Evolutionary conservation across 2,888 invertebrate genomes (phyloP).

Genomic region (Stenchaetothrips biformis): DNA sequence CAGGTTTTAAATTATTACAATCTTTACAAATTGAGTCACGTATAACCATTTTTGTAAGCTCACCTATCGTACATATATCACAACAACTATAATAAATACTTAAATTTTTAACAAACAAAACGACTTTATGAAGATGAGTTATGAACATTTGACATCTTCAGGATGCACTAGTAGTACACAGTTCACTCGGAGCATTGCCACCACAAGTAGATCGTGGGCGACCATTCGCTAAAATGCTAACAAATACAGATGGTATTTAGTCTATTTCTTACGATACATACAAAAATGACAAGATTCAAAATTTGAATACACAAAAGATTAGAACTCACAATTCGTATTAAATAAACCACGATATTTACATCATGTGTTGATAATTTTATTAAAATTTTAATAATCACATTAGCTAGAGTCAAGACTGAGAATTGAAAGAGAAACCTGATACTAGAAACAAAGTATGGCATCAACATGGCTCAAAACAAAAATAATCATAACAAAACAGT

Average conservation of each 20-base stretch:
- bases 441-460: background rate
- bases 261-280: background rate
- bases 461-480: background rate
- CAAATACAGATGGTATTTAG: conserved; percentile 8
- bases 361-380: background rate
- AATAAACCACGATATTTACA: background rate
- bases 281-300: conserved; percentile 1
- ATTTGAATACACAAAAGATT: background rate
- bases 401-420: too few relatives aligned
- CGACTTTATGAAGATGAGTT: background rate
- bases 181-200: background rate
- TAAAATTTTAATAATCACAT: too few relatives aligned
- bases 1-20: conserved; percentile 9
- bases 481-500: background rate
- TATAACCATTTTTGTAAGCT: background rate
- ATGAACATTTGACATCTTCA: background rate
- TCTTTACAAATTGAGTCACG: conserved; percentile 26
- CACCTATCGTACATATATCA: conserved; percentile 17
- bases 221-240: background rate
- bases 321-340: background rate
- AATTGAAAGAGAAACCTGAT: too few relatives aligned
- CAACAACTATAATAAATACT: conserved; percentile 1
- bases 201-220: background rate
- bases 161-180: background rate
- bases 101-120: conserved; percentile 18